Evolutionary conservation across 2,888 invertebrate genomes (phyloP).

Genomic region (Lucinisca nassula): DNA sequence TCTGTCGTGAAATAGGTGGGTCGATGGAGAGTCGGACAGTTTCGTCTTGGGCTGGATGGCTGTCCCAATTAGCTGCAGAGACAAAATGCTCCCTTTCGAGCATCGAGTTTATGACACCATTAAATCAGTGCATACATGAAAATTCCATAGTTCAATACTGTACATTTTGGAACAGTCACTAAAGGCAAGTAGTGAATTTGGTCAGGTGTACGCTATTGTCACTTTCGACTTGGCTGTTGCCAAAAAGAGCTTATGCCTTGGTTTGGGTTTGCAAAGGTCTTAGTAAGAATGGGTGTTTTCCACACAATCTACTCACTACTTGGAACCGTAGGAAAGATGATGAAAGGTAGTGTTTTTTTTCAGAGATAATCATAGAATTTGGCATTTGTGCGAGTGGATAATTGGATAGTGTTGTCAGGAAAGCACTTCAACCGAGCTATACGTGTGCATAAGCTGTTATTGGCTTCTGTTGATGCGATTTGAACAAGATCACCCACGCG

Average conservation of each 20-base stretch:
- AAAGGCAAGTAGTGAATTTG: slow-evolving; percentile 37
- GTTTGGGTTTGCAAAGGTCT: slow-evolving; percentile 40
- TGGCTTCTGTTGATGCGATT: not conserved
- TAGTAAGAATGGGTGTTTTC: slow-evolving; percentile 50
- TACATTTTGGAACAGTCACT: slow-evolving; percentile 46
- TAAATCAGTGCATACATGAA: slow-evolving; percentile 53
- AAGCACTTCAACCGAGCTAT: slow-evolving; percentile 39
- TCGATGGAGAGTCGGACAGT: slow-evolving; percentile 11
- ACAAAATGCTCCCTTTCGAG: slow-evolving; percentile 12
- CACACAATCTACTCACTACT: slow-evolving; percentile 49
- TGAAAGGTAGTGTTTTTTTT: slow-evolving; percentile 54
- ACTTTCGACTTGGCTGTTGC: slow-evolving; percentile 61
- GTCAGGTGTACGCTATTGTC: slow-evolving; percentile 53
- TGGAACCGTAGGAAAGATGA: slow-evolving; percentile 49
- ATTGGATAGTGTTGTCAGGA: no score
- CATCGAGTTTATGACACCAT: slow-evolving; percentile 56
- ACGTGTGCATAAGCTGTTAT: slow-evolving; percentile 42
- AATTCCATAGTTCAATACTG: slow-evolving; percentile 59
- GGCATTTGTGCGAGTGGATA: slow-evolving; percentile 59
- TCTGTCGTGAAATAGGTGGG: slow-evolving; percentile 25
- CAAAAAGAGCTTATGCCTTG: slow-evolving; percentile 46
- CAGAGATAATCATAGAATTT: slow-evolving; percentile 43
- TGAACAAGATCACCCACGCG: not conserved
- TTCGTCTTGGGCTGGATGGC: slow-evolving; percentile 42
- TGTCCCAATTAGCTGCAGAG: not conserved